Evolutionary conservation across 2,797 vertebrate genomes (phyloP).

Genomic region (Hafferia zeledoni): DNA sequence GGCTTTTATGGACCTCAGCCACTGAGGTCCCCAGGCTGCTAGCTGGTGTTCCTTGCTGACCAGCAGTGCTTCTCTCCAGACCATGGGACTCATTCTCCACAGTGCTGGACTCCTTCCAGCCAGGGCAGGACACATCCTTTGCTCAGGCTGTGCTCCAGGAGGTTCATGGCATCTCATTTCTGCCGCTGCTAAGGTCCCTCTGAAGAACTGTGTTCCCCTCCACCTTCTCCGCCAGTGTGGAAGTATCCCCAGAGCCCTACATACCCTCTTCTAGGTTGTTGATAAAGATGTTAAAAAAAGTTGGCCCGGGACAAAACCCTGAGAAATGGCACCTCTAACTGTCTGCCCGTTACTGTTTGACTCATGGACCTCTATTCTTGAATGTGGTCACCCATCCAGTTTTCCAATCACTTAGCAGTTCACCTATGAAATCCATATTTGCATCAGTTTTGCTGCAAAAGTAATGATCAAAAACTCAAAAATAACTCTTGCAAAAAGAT

Average conservation of each 20-base stretch:
- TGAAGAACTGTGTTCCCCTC: background rate
- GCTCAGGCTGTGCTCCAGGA: background rate
- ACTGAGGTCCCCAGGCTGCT: rapidly evolving
- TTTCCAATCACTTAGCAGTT: background rate
- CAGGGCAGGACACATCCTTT: background rate
- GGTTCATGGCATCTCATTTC: background rate
- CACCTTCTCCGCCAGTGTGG: background rate
- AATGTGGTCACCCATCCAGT: background rate
- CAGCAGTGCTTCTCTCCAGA: background rate
- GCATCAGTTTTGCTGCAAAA: background rate
- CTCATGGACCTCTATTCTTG: background rate
- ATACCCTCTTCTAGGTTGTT: background rate
- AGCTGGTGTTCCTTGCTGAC: background rate
- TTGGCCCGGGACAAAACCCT: background rate
- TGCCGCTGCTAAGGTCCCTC: background rate
- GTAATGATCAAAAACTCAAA: background rate
- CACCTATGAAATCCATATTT: background rate
- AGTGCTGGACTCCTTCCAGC: background rate
- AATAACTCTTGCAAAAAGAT: background rate
- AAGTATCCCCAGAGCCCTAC: background rate
- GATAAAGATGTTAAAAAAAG: background rate
- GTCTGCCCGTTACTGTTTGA: background rate
- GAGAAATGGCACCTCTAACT: background rate
- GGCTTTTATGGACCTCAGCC: background rate
- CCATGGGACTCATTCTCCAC: background rate